Evolutionary conservation across 2,113 vertebrate genomes (phyloP).

Genomic region (Poicephalus gulielmi): DNA sequence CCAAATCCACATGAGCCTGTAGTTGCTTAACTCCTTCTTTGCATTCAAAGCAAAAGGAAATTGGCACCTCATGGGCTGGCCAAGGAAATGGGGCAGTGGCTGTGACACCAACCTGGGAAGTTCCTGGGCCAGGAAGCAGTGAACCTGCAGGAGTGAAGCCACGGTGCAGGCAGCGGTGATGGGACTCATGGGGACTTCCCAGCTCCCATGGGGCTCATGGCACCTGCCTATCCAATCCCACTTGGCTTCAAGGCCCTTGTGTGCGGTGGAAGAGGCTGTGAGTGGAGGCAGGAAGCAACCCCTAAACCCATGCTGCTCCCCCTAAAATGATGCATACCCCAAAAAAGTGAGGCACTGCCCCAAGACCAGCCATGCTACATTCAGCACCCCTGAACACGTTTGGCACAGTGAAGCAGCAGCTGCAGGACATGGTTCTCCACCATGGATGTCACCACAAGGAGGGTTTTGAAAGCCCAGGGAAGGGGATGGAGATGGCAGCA

Average conservation of each 20-base stretch:
- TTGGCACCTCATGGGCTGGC: background rate
- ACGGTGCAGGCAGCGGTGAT: rapidly evolving
- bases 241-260: rapidly evolving
- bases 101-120: background rate
- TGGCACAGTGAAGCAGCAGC: rapidly evolving
- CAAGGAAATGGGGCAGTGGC: rapidly evolving
- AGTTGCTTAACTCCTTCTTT: slow-evolving; percentile 43
- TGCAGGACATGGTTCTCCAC: rapidly evolving
- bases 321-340: background rate
- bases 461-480: background rate
- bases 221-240: background rate
- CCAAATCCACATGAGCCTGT: slow-evolving; percentile 42
- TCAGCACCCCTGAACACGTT: rapidly evolving
- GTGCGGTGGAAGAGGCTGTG: rapidly evolving
- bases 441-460: rapidly evolving
- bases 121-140: background rate
- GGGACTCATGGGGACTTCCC: background rate
- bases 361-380: background rate
- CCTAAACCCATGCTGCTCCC: rapidly evolving
- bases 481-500: background rate
- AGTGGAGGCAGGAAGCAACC: background rate
- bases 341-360: background rate
- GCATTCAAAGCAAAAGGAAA: background rate
- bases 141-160: background rate
- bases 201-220: background rate